Evolutionary conservation across 2,888 invertebrate genomes (phyloP), one percentile per base, ranked within the genome.

Genomic region (Apamea crenata): DNA sequence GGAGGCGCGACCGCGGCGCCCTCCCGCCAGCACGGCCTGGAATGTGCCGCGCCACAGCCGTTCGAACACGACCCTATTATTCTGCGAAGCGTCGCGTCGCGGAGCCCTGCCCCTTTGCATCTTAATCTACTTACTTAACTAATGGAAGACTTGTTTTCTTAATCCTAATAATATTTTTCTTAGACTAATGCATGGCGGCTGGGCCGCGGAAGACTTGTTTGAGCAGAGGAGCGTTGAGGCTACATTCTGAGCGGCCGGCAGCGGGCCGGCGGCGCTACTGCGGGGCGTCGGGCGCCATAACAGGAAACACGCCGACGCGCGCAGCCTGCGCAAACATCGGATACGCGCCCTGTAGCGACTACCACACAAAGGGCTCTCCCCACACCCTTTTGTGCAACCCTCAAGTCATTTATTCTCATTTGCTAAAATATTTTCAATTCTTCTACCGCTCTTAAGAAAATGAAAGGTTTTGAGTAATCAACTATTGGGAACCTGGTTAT

Each of bases 1-100:
- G 78, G 94, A 93, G 65, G 96, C 96, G 93, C 94, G 94, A 95
- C 92, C 94, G 94, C n/a, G 94, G 93, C 83, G 93, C 94, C 77
- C 95, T 92, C 47, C 94, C 95, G 96, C 95, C 36, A 96, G 90
- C 83, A 97, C 97, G 77, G 97, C 95, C 90, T 96, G 97, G 91
- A 97, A 97, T 67, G 97, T 97, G 77, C 98, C 98, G 67, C 98
- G 97, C 98, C 98, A 98, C 74, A 98, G 96, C 36, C 98, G 96
- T 90, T 98, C 98, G 93, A 98, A 98, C 78, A 98, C 97, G 61
- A 97, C 96, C 82, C 98, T 97, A 89, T 98, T 97, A 90, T 97
- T 97, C 85, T 92, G 92, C 84, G 84, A 95, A 94, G 95, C 96
- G 95, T 89, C 95, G 95, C 95, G 95, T 91, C 91, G 94, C 85